Conservation (phyloP, 1,140 invertebrate species). For the Bilobella aurantiaca region DNA sequence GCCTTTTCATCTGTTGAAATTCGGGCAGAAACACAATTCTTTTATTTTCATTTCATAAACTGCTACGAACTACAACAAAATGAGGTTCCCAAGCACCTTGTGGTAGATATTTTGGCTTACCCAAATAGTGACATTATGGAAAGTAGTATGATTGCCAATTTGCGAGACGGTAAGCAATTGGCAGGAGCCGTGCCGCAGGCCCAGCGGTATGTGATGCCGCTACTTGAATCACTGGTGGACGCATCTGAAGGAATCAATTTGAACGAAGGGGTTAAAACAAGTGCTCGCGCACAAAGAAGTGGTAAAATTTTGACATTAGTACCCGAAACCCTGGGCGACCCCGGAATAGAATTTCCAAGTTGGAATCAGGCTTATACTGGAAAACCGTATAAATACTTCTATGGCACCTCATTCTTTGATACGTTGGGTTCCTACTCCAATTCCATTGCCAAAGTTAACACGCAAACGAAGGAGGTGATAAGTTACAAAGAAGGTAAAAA, state of each 20-base stretch:
- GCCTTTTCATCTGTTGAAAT: conserved; percentile 39
- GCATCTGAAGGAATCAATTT: background rate
- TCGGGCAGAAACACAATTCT: conserved; percentile 41
- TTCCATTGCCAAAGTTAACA: conserved; percentile 1
- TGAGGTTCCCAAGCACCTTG: conserved; percentile 38
- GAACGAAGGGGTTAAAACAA: background rate
- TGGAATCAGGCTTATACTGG: background rate
- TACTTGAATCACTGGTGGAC: background rate
- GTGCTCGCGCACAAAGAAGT: background rate
- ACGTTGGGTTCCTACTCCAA: background rate
- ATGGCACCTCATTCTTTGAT: background rate
- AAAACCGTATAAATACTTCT: background rate
- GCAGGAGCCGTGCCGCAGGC: background rate
- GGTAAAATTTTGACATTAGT: background rate
- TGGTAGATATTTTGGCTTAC: conserved; percentile 38
- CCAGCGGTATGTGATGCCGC: background rate
- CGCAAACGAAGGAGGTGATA: conserved; percentile 17
- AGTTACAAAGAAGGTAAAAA: conserved; percentile 25
- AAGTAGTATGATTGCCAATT: background rate
- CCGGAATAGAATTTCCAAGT: background rate
- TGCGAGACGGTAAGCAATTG: background rate
- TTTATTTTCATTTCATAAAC: conserved; percentile 48
- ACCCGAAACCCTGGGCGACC: background rate
- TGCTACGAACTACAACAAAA: no score
- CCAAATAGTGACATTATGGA: conserved; percentile 25